Evolutionary conservation across 2,113 vertebrate genomes (phyloP), one percentile per base, ranked within the genome.

Genomic region (Mugil cephalus): DNA sequence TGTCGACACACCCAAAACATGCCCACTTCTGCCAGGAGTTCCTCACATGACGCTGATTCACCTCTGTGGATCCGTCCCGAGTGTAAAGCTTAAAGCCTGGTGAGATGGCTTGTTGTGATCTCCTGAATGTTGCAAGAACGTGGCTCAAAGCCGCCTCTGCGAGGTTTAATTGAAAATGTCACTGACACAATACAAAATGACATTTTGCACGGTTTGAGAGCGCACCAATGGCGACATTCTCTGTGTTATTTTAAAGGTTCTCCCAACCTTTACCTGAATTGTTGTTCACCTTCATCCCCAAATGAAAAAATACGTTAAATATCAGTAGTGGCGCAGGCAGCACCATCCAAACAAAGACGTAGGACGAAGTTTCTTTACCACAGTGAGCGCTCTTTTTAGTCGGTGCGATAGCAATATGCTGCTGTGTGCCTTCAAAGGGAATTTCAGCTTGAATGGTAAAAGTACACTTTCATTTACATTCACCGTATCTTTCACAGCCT

Each of bases 401-500:
- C 58, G 3, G 11, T 10, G 14, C 35, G 14, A 36, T 13, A 30
- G 24, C 39, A 24, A 6, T 8, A 10, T 15, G 30, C 67, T 34
- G 43, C 34, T 1, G n/a, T 14, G 8, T 19, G 71, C 35, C 15
- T 64, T 40, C 17, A 53, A 43, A 58, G 10, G 11, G 66, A 52
- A 14, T 58, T 52, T 21, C 51, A 51, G 58, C 24, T 51, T 53
- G 40, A 65, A 50, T 19, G 38, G 39, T 42, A 39, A 54, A 24
- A 30, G 42, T 47, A 8, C 11, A 39, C 35, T 17, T 53, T 39
- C 6, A 45, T 74, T 52, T 19, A 46, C 18, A 19, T 69, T 74
- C 45, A 53, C 34, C 47, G 10, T 18, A 46, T 17, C 19, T 74
- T 45, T 38, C 10, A 51, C 66, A 50, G 55, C 47, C 24, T 62